Base-by-base conservation (phyloP, 2,888 invertebrate genomes). In the Melanotus villosus region DNA sequence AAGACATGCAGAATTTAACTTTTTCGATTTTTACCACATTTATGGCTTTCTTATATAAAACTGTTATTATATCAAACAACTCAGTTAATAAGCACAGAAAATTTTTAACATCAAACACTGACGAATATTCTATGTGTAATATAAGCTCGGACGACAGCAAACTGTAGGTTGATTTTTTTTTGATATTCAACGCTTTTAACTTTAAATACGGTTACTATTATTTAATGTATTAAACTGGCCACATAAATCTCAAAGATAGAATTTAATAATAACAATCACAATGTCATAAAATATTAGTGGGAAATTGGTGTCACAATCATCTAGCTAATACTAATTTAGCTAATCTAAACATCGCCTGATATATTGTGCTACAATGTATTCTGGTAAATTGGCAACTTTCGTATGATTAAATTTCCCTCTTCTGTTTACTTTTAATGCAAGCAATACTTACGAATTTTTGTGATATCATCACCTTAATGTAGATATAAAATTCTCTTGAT, bases 321-420 rank as follows among this genome's bases (percentile, higher is more conserved):
- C 70, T 65, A 69, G 36, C 65, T 69, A 71, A 65, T 63, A 65
- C 59, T 68, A 69, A 34, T 63, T 65, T 36, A 69, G 57, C 70
- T 71, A 68, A 47, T 70, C 70, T 72, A 74, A 73, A 75, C 68
- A 73, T 69, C 73, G 75, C 73, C 73, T 75, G 71, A 73, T 73
- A 75, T 71, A 65, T 76, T 76, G 75, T 75, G 76, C 76, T 76
- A 75, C 66, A 62, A 60, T 67, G 70, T 68, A 68, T 47, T 62
- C 43, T 63, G 43, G 23, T 50, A 54, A 73, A 50, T 72, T 73
- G 73, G 73, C 73, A 73, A 72, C 70, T 62, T 65, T 73, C 47
- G 34, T 41, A 54, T 58, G 21, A 52, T 9, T 47, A 36, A 34
- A 38, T 18, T 41, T 32, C 32, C 16, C 10, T 19, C 14, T 45